Evolutionary conservation across 2,888 invertebrate genomes (phyloP).

Genomic region (Eristalis pertinax): DNA sequence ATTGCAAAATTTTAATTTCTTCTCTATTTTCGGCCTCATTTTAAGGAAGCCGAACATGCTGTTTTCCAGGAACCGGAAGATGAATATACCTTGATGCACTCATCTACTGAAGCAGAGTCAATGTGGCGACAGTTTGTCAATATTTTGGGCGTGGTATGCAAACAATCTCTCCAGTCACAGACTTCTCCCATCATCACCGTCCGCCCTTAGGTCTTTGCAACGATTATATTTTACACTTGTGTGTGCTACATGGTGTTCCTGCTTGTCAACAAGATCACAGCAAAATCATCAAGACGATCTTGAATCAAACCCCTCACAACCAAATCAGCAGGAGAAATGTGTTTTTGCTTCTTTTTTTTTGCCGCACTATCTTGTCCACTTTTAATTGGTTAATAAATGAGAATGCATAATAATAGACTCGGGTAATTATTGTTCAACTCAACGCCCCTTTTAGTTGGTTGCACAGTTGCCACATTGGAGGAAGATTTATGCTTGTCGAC

Average conservation of each 20-base stretch:
- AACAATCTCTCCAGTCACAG: slow-evolving; percentile 25
- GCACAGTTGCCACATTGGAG: slow-evolving; percentile 33
- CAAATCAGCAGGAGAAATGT: slow-evolving; percentile 8
- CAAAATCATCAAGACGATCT: neutral
- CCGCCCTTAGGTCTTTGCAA: slow-evolving; percentile 76
- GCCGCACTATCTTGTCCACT: slow-evolving; percentile 14
- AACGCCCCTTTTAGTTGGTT: slow-evolving; percentile 49
- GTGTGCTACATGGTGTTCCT: slow-evolving; percentile 75
- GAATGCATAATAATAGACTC: slow-evolving; percentile 31
- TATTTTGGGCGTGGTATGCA: neutral
- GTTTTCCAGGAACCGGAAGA: neutral
- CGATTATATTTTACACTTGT: slow-evolving; percentile 74
- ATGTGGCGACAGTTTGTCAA: neutral
- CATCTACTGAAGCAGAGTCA: neutral
- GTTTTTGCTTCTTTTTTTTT: neutral
- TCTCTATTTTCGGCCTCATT: neutral
- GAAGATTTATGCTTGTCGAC: slow-evolving; percentile 50
- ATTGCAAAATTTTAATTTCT: no score
- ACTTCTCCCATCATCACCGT: slow-evolving; percentile 73
- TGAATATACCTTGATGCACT: neutral
- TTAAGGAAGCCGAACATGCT: neutral
- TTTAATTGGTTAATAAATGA: slow-evolving; percentile 44
- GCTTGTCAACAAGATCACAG: slow-evolving; percentile 58
- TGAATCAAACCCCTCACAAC: neutral
- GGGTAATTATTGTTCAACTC: slow-evolving; percentile 51